Evolutionary conservation across 2,797 vertebrate genomes (phyloP), one percentile per base, ranked within the genome.

Genomic region (Gymnoscopelus microlampas): DNA sequence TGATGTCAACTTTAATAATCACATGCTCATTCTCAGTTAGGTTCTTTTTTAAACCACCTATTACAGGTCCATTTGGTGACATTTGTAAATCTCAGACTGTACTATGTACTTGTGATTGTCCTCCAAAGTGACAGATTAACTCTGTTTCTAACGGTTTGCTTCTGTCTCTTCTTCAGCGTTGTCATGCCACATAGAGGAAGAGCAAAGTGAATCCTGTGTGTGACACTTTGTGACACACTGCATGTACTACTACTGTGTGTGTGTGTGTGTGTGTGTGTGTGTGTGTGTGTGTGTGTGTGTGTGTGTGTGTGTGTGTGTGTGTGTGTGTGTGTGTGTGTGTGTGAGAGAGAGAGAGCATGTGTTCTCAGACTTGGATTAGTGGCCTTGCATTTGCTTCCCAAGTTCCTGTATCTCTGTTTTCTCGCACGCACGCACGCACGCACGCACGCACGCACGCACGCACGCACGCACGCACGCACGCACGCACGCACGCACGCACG

Each of bases 331-430:
- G 65, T 60, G 76, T 63, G 64, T 74, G 67, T 71, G n/a, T n/a
- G n/a, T n/a, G n/a, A n/a, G n/a, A n/a, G n/a, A n/a, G n/a, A n/a
- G 9, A 44, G 56, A 39, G 68, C 65, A 59, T 73, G 74, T 83
- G 80, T 79, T 80, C 60, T 64, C 65, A 66, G 81, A 77, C 73
- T 70, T 54, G 5, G 61, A 73, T 83, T 57, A 67, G 73, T 65
- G 69, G 77, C 73, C 69, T 19, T 32, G 32, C 32, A 32, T 4
- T 11, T 81, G 80, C 51, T 19, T 85, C 74, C 78, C 62, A 5
- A 4, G 26, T 2, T 71, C 77, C 66, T 9, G 53, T 55, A 10
- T 55, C 15, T 55, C 6, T 10, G 53, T 55, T 5, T 12, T 2
- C 23, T 2, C 24, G 8, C 24, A 12, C 23, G 10, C 23, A 11